These are phyloP conservation scores for Phodopus roborovskii DNA, from an alignment of 2,113 vertebrate genomes.

Conservation along the genomic window DNA sequence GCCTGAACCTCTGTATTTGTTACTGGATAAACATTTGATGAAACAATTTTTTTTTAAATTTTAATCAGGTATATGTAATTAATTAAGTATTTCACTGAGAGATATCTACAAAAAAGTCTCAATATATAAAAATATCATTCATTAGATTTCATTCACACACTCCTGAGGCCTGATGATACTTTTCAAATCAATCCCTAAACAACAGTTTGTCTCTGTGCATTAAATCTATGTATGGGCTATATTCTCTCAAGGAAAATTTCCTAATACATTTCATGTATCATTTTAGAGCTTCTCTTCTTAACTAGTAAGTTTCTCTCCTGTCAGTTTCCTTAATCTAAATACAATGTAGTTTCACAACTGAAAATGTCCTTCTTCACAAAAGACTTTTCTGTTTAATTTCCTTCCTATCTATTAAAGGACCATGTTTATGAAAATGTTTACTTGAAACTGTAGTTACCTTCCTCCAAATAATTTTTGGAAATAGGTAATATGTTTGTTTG, in stretches of 20 bases:
- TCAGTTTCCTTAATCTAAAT: not conserved
- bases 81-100: not conserved
- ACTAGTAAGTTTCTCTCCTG: not conserved
- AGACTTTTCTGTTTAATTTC: not conserved
- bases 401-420: not conserved
- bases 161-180: not conserved
- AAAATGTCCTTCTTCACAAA: not conserved
- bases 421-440: not conserved
- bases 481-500: not conserved
- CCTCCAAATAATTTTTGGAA: not conserved
- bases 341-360: not conserved
- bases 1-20: not conserved
- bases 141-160: not conserved
- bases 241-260: not conserved
- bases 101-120: not conserved
- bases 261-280: not conserved
- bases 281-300: not conserved
- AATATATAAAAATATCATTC: not conserved
- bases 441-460: not conserved
- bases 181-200: not conserved
- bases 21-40: not conserved
- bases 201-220: not conserved
- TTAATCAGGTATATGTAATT: too few species aligned
- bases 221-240: not conserved
- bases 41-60: not conserved